Evolutionary conservation across 2,113 vertebrate genomes (phyloP), one percentile per base, ranked within the genome.

Genomic region (Peucedramus taeniatus): DNA sequence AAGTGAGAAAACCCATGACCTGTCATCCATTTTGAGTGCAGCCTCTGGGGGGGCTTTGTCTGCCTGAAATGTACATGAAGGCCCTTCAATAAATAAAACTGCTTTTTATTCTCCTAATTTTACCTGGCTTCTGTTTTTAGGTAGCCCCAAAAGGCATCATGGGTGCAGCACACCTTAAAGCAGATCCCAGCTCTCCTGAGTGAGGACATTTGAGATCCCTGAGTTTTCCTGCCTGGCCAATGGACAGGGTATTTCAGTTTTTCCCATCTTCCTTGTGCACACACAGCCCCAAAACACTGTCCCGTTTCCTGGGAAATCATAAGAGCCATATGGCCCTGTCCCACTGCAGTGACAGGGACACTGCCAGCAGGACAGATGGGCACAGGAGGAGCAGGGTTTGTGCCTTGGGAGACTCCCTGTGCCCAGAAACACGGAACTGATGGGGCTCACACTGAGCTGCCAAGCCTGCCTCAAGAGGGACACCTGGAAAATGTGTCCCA

Each of bases 11-110:
- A 28, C 24, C 37, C 0, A 0, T 79, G 37, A n/a, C 37, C 37
- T 3, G 1, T 3, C 1, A 3, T 21, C 10, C 23, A 28, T 63
- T 63, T 7, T 42, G 23, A 9, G 5, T 27, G 30, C 1, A 26
- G 39, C 7, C 31, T 22, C 45, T 21, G n/a, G 9, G 70, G 70
- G 42, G 39, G 30, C 30, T 56, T 44, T 1, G 1, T n/a, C 21
- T 49, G 15, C n/a, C 42, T 1, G 0, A 9, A 11, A 31, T 24
- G 24, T 18, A 42, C 19, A 47, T 53, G 24, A 64, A 53, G 14
- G 14, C 14, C 6, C 24, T 28, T 42, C 59, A 42, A 13, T 42
- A 53, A 78, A 42, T 28, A 18, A 0, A 42, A 17, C 10, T 4
- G 13, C 11, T 23, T 42, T 42, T 53, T 23, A 35, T 28, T 30